Evolutionary conservation across 2,797 vertebrate genomes (phyloP).

Genomic region (Rhincodon typus): DNA sequence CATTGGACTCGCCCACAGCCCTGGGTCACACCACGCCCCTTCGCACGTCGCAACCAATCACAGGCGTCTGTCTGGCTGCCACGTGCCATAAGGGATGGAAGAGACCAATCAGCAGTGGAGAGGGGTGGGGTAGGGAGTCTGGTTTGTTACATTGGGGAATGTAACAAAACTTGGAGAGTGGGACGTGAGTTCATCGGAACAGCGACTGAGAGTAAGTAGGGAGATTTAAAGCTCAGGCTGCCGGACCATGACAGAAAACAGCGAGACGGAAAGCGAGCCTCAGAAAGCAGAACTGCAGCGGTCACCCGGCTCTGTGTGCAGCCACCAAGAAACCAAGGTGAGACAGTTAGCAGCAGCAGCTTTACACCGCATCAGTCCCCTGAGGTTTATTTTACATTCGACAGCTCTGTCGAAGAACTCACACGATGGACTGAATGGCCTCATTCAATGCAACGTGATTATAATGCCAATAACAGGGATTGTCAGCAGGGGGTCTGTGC

Average conservation of each 20-base stretch:
- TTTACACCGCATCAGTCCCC: background rate
- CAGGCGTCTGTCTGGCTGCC: background rate
- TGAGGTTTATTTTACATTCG: background rate
- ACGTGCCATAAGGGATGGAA: background rate
- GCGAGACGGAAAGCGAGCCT: slow-evolving; percentile 71
- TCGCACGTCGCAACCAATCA: background rate
- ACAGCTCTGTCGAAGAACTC: background rate
- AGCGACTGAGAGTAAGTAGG: background rate
- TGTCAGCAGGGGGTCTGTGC: background rate
- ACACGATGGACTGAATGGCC: background rate
- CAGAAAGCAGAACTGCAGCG: slow-evolving; percentile 64
- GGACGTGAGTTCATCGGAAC: background rate
- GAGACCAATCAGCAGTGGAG: background rate
- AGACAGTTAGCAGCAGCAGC: slow-evolving; percentile 41
- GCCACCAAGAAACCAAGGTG: slow-evolving; percentile 78
- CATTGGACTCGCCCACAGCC: background rate
- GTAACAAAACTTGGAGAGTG: slow-evolving; percentile 10
- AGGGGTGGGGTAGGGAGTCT: background rate
- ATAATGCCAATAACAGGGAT: background rate
- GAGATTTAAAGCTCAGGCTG: slow-evolving; percentile 35
- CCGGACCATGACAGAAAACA: slow-evolving; percentile 69
- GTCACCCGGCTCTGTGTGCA: slow-evolving; percentile 62
- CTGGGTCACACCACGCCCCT: background rate
- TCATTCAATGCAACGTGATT: background rate
- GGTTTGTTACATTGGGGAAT: background rate